Base-by-base conservation (phyloP, 2,797 vertebrate species). In the Onychomys torridus region DNA sequence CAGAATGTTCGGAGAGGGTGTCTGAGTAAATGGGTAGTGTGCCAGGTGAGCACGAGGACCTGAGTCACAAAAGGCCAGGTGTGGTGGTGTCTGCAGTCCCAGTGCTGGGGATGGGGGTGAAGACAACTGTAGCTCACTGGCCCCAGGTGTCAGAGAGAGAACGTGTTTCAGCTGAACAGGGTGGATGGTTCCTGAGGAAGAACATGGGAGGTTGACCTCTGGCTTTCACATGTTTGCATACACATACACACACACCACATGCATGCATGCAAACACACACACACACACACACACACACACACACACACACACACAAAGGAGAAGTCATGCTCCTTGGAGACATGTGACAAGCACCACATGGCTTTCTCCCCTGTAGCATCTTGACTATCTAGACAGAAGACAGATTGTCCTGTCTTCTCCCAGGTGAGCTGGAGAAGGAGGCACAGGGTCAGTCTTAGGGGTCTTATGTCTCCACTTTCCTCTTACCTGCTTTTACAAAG, bases 81-180 rank as follows among this genome's bases (percentile, higher is more conserved):
- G 29, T 40, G 29, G 43, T 7, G 10, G 17, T 46, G 17, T 65
- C 59, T 46, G 59, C 27, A 43, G 1, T 7, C 40, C 37, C 59
- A 34, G 61, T 43, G 40, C 6, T 0, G 10, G 52, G 11, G 61
- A 16, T 29, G n/a, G n/a, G 23, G 16, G 12, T 25, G 0, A 0
- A 32, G 40, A 25, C 16, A 43, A 7, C 59, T 65, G 59, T 3
- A 84, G 65, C 34, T 52, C 23, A 16, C 32, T 6, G 13, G 46
- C 34, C 37, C 85, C 25, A 7, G 49, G 46, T 55, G 67, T n/a
- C 49, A 57, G 67, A 12, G 78, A 57, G 32, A 79, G 34, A 57
- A 5, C 32, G 49, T 79, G 46, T 52, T 52, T 52, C 83, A 86
- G 52, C 40, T 34, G n/a, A 69, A 52, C 23, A 40, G 34, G 65